A percentile compares a stretch with the other conserved stretches of the same genome.
phyloP scores from a whole-genome alignment of 1,140 invertebrate species.

The Steinernema khuongi region DNA sequence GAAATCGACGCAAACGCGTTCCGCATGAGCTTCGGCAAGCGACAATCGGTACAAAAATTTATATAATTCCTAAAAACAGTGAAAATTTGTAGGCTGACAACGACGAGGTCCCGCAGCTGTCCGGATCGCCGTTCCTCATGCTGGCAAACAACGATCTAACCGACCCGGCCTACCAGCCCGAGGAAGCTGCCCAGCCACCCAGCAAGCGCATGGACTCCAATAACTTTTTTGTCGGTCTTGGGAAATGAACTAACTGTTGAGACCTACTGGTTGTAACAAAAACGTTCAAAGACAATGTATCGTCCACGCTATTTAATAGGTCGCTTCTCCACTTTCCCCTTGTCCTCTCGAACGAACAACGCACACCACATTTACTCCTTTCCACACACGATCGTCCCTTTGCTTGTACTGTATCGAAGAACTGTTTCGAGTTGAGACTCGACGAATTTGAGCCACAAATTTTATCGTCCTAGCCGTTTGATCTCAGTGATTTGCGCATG shows the following conservation, averaged over 20 bases:
- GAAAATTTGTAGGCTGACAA: neutral
- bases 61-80: neutral
- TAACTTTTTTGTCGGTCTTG: constrained; percentile 6
- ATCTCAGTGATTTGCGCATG: no score
- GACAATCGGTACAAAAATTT: neutral
- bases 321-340: no score
- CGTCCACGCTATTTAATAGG: neutral
- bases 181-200: neutral
- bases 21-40: constrained; percentile 4
- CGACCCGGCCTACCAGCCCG: no score
- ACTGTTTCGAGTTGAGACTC: no score
- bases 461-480: no score
- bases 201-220: neutral
- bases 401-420: no score
- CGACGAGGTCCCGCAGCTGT: neutral
- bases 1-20: neutral
- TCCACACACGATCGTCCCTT: no score
- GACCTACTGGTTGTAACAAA: neutral
- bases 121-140: constrained; percentile 4
- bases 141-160: neutral
- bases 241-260: neutral
- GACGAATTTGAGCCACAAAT: no score
- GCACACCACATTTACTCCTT: no score
- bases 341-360: no score
- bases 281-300: neutral